Evolutionary conservation across 2,888 invertebrate genomes (phyloP), one percentile per base, ranked within the genome.

Genomic region (Nycteola revayana): DNA sequence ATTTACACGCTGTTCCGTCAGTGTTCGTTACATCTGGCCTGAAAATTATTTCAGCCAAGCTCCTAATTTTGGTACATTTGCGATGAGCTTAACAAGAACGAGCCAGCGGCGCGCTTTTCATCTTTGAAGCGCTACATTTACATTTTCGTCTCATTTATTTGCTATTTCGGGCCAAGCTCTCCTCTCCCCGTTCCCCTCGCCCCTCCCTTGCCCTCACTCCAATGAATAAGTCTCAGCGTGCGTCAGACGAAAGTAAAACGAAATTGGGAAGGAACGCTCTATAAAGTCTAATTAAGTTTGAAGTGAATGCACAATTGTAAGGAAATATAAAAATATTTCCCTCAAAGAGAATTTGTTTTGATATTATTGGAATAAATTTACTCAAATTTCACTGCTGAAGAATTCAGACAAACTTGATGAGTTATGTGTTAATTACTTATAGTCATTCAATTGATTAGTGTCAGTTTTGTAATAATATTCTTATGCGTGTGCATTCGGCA

Each of bases 61-160:
- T 74, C 79, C 85, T 83, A 85, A 87, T 87, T 87, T 79, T 83
- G 86, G 79, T 86, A 87, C 86, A 87, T 88, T 86, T 82, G 84
- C 83, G 80, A 79, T 76, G 84, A 83, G 82, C 86, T 84, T 86
- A 85, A 84, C 85, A 80, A 77, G 84, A 82, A 72, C 77, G 78
- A 63, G 78, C 75, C 72, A 70, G 74, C 84, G 83, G 78, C 75
- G 70, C 73, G 86, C 86, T 87, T 87, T 88, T 88, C 88, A 87
- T 88, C 85, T 88, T 79, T 77, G 82, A 84, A 86, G 83, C 88
- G 85, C 83, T 81, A 86, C 88, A 88, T 88, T 88, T 88, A 88
- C 88, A 88, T 88, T 88, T 88, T 88, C 88, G 88, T 86, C 88
- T 88, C 88, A 88, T 88, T 88, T 88, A 88, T 87, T 86, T 86